Evolutionary conservation across 2,888 invertebrate species (phyloP), one percentile per base, ranked within the genome.

Genomic region (Clunio marinus): DNA sequence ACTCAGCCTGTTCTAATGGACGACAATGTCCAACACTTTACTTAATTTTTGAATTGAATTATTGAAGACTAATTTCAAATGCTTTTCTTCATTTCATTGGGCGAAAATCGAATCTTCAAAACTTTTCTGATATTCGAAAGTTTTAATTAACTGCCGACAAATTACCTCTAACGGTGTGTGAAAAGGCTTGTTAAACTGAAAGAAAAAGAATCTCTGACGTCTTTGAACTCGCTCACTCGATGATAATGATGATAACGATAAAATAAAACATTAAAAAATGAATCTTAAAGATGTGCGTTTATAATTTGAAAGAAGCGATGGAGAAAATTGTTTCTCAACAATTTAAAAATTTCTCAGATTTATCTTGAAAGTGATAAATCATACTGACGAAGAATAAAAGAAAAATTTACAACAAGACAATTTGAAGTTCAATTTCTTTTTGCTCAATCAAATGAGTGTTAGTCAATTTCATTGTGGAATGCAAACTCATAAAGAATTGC

Each of bases 351-450:
- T 32, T 3, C 45, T 15, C 22, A 22, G 20, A 51, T 51, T 51
- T 17, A 51, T 51, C 51, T 51, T 10, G 2, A 4, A 3, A 17
- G 22, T 20, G 51, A 51, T 51, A 51, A 51, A 51, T 51, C 51
- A 51, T 51, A 51, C 20, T 20, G 17, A 17, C n/a, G 22, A 2
- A 22, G 7, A 5, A 51, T n/a, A 8, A 22, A 8, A 17, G 51
- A 51, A 51, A 51, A 51, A 51, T 51, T 15, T 51, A 5, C 20
- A 51, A 51, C 51, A 51, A 51, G 51, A 51, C 20, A 51, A 51
- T 51, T 51, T 41, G n/a, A n/a, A 10, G 15, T 41, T 41, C 41
- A 3, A 41, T 41, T 15, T 10, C 41, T 41, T 15, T 41, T n/a
- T 41, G 41, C 15, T 41, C 41, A 15, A 41, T 15, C 15, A 41